phyloP scores from a whole-genome alignment of 1,140 invertebrate species.

The Bombyx mandarina region DNA sequence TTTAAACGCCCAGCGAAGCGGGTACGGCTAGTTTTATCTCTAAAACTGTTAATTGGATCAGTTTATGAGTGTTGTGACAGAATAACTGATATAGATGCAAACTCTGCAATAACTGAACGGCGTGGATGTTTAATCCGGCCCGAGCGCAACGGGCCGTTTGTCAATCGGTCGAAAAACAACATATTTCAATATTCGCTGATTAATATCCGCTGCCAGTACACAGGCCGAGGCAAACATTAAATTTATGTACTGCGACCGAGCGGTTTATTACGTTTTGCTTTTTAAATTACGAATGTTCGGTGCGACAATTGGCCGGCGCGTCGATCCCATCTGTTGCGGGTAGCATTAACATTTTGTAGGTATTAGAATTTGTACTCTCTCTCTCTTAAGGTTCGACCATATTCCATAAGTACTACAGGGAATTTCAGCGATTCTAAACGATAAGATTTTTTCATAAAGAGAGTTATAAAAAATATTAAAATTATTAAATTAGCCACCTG shows the following conservation, averaged over 20 bases:
- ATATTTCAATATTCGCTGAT: slow-evolving; percentile 71
- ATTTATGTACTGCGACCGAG: slow-evolving; percentile 68
- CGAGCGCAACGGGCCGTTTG: slow-evolving; percentile 54
- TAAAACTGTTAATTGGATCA: too few species aligned
- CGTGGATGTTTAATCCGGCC: slow-evolving; percentile 62
- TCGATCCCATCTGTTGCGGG: slow-evolving; percentile 62
- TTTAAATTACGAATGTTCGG: slow-evolving; percentile 68
- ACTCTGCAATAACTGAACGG: slow-evolving; percentile 53
- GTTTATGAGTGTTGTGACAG: not conserved
- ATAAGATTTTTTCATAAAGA: too few species aligned
- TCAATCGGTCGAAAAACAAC: slow-evolving; percentile 68
- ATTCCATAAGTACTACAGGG: too few species aligned
- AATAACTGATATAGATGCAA: slow-evolving; percentile 9
- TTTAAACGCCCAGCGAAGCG: too few species aligned
- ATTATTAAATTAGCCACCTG: not conserved
- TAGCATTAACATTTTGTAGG: slow-evolving; percentile 47
- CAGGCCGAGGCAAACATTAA: slow-evolving; percentile 63
- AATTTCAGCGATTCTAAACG: too few species aligned
- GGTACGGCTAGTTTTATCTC: too few species aligned
- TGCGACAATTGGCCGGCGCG: slow-evolving; percentile 58
- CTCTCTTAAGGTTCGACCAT: slow-evolving; percentile 7
- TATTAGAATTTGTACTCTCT: slow-evolving; percentile 40
- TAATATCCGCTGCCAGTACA: slow-evolving; percentile 66
- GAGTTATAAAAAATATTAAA: too few species aligned
- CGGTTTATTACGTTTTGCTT: slow-evolving; percentile 68